Base-by-base conservation (phyloP, 2,797 vertebrate species). In the Synanceia verrucosa region DNA sequence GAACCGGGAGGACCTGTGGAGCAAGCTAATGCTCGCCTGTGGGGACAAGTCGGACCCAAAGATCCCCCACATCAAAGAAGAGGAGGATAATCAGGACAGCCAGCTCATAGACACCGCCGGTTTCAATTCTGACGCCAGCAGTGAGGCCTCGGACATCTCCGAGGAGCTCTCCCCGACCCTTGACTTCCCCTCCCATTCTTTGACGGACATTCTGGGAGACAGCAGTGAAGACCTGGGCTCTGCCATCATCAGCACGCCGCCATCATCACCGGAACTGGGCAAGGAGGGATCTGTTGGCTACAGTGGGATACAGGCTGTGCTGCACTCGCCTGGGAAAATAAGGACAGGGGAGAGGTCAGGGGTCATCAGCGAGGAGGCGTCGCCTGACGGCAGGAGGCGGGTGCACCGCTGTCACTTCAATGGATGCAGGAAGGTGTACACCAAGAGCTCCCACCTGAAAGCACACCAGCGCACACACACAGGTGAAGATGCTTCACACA, bases 391-490 rank as follows among this genome's bases (percentile, higher is more conserved):
- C 68, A 93, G 96, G 88, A 95, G 95, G 84, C 94, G 97, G 33
- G 94, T 98, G 43, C 97, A 99, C 88, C 92, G 96, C 83, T 99
- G 97, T 93, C 94, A 96, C 36, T 99, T 99, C 93, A 98, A 96
- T 1, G 97, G 97, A 14, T 99, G 97, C 95, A 95, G 96, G 86
- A 99, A 99, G 94, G 97, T 98, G 93, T 99, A 99, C 95, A 99
- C 97, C 93, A 99, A 99, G 95, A 99, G 97, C 88, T 99, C 97
- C 34, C 97, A 99, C 88, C 95, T 99, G 83, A 99, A 99, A 95
- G 97, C 97, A 91, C 97, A 99, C 91, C 97, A 99, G 89, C 97
- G 97, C 82, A 98, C 97, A 53, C 97, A 99, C 91, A 99, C 97
- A 96, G 97, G 97, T 98, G 87, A 82, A 43, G 1, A 19, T 0